Evolutionary conservation across 2,797 vertebrate genomes (phyloP).

Genomic region (Tokudaia tokunoshimensis): DNA sequence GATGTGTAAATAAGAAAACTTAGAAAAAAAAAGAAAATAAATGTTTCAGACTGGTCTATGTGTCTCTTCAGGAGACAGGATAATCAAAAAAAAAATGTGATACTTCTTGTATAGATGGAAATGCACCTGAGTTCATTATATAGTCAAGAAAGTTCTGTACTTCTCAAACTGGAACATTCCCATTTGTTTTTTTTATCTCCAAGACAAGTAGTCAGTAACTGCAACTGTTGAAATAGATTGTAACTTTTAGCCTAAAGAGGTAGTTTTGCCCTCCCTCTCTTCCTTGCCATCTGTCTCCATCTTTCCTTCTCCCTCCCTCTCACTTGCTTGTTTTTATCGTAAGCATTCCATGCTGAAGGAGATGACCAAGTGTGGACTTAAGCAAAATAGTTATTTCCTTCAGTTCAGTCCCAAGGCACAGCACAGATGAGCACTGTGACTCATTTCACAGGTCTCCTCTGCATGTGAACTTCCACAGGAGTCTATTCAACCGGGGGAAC

Average conservation of each 20-base stretch:
- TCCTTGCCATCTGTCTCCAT: not conserved
- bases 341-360: slow-evolving; percentile 73
- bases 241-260: not conserved
- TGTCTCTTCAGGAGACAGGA: not conserved
- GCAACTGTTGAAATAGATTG: not conserved
- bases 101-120: not conserved
- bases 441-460: slow-evolving; percentile 86
- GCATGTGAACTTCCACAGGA: slow-evolving; percentile 87
- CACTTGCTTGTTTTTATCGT: slow-evolving; percentile 79
- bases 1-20: not conserved
- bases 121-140: slow-evolving; percentile 2
- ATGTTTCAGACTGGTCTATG: not conserved
- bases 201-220: not conserved
- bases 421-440: slow-evolving; percentile 84
- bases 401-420: slow-evolving; percentile 80
- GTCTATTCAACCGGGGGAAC: slow-evolving; percentile 84
- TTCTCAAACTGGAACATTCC: not conserved
- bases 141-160: not conserved
- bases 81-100: not conserved
- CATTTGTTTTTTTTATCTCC: not conserved
- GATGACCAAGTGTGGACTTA: slow-evolving; percentile 74
- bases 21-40: not conserved
- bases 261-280: slow-evolving; percentile 20
- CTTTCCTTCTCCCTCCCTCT: not conserved
- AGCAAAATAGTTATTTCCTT: slow-evolving; percentile 80